Base-by-base conservation (phyloP, 2,888 invertebrate genomes). In the Hanleya hanleyi region DNA sequence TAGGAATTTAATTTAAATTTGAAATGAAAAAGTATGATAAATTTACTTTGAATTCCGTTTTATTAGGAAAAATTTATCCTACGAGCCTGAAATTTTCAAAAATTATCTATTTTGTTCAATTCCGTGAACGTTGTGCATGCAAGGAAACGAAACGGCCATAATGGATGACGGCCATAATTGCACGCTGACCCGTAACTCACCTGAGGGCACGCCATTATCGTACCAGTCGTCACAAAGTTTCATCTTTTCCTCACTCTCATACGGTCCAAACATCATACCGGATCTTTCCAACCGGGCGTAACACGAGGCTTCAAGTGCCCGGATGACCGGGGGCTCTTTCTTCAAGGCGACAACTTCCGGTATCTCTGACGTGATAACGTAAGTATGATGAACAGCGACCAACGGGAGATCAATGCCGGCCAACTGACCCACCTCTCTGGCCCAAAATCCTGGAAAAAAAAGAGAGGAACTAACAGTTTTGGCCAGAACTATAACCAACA, bases 341-440 rank as follows among this genome's bases (percentile, higher is more conserved):
- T 83, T 79, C 15, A 88, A 71, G 67, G 71, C 77, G 41, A 74
- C 69, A 67, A 88, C 84, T 72, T 89, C 86, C 1, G 86, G 84
- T 29, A 91, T 81, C 4, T 87, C 77, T 35, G 83, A 81, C 0
- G 91, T 90, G 15, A 91, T 85, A 37, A 91, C 82, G 76, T 91
- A 92, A 79, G 92, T 92, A 78, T 92, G 92, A 71, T 92, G 90
- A 1, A 91, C 86, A 32, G 91, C 90, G 5, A 91, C 89, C 6
- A 91, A 79, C 1, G 92, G 91, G 5, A 91, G 77, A 41, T 89
- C 86, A 26, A 89, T 77, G 1, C 90, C 90, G 4, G 84, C 84
- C 73, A 91, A 72, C 51, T 85, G 78, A 0, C 88, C 91, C n/a
- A 92, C 84, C 76, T 92, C 91, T 57, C 88, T 84, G 2, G 90